These are phyloP conservation scores for Homalodisca vitripennis DNA, from an alignment of 1,140 invertebrate species.

Conservation along the genomic window DNA sequence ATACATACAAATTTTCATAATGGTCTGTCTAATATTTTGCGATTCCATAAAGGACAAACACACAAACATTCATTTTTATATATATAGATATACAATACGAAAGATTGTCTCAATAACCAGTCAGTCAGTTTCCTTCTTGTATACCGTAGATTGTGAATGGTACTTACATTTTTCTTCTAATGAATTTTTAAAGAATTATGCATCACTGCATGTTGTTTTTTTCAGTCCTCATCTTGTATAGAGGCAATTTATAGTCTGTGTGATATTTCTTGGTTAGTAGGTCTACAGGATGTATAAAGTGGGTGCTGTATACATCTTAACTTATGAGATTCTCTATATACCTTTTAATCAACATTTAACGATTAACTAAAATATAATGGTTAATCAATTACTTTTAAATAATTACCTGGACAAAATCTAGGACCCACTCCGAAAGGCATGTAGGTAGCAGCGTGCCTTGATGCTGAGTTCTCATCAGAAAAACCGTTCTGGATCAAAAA, in stretches of 20 bases:
- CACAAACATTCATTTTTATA: too few species aligned
- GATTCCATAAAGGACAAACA: too few species aligned
- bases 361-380: neutral
- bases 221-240: neutral
- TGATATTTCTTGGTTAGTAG: too few species aligned
- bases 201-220: neutral
- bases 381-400: neutral
- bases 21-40: too few species aligned
- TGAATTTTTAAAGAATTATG: neutral
- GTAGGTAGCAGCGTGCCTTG: conserved; percentile 49
- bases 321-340: neutral
- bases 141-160: neutral
- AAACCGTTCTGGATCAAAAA: conserved; percentile 70
- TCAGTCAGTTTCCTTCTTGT: neutral
- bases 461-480: conserved; percentile 48
- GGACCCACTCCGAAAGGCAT: conserved; percentile 60
- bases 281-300: too few species aligned
- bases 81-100: too few species aligned
- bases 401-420: conserved; percentile 54
- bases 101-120: neutral
- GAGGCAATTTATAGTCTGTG: too few species aligned
- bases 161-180: neutral
- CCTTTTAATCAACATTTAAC: neutral
- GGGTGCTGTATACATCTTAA: too few species aligned
- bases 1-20: too few species aligned